phyloP scores from a whole-genome alignment of 2,888 invertebrate genomes.

The Isotomurus palustris region DNA sequence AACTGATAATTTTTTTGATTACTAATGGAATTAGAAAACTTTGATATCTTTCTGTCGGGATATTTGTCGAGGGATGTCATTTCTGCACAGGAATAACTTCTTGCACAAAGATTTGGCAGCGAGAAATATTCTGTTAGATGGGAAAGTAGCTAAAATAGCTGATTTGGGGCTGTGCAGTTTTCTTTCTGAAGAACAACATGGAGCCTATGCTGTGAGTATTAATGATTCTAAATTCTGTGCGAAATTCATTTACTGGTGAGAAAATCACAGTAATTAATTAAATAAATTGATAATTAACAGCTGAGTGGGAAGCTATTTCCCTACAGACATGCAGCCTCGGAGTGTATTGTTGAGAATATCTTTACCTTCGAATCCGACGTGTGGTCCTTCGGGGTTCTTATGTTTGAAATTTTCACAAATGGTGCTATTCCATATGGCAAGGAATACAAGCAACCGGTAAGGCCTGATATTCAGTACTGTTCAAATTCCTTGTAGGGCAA shows the following conservation, averaged over 20 bases:
- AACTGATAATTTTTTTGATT: not conserved
- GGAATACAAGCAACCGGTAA: constrained; percentile 32
- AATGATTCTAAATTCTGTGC: not conserved
- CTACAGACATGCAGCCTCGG: constrained; percentile 36
- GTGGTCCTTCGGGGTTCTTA: constrained; percentile 35
- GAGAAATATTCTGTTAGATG: constrained; percentile 33
- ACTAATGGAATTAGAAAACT: constrained; percentile 29
- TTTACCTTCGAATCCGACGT: constrained; percentile 33
- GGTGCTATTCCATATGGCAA: constrained; percentile 33
- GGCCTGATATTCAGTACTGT: not conserved
- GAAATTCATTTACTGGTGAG: not conserved
- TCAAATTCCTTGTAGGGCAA: not conserved
- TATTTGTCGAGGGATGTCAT: constrained; percentile 34
- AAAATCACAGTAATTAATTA: too few species aligned
- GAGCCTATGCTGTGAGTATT: constrained; percentile 24
- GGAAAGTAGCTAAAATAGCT: constrained; percentile 34
- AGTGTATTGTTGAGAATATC: constrained; percentile 35
- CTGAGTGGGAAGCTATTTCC: constrained; percentile 37
- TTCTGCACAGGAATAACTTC: constrained; percentile 28
- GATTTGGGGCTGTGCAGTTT: constrained; percentile 39
- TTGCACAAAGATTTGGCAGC: constrained; percentile 40
- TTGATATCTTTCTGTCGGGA: constrained; percentile 27
- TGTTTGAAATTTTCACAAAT: constrained; percentile 32
- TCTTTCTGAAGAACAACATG: constrained; percentile 23
- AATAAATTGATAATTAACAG: constrained; percentile 14